These are phyloP conservation scores for Hydriomena furcata DNA, from an alignment of 2,888 invertebrate genomes.

Conservation along the genomic window DNA sequence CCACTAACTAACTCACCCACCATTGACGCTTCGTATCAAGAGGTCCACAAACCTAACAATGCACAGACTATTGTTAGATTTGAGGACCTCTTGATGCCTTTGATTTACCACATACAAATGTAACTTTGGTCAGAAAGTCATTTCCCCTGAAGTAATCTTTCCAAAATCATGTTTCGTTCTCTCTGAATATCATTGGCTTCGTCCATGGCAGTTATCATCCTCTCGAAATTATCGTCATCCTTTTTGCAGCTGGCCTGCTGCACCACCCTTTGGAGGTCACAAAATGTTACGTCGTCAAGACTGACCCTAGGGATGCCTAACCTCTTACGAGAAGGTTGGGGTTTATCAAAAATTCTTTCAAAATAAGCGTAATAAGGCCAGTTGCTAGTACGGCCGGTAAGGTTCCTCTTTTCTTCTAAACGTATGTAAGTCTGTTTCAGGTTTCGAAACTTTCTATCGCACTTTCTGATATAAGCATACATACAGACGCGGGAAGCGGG, in stretches of 20 bases:
- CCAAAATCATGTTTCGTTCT: conserved; percentile 69
- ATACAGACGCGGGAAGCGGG: no score
- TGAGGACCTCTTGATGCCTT: no score
- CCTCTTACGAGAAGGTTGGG: conserved; percentile 1
- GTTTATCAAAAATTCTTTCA: conserved; percentile 64
- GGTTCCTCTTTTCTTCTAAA: conserved; percentile 56
- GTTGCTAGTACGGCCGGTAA: conserved; percentile 57
- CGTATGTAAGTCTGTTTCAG: conserved; percentile 73
- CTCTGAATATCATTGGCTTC: conserved; percentile 71
- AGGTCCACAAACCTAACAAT: no score
- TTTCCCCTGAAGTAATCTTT: conserved; percentile 59
- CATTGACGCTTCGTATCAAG: no score
- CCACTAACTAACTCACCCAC: no score
- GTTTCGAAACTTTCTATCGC: conserved; percentile 73
- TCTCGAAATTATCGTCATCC: conserved; percentile 62
- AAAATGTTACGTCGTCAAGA: conserved; percentile 47
- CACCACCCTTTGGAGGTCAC: conserved; percentile 55
- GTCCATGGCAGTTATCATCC: conserved; percentile 58
- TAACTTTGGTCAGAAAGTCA: no score
- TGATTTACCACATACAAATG: no score
- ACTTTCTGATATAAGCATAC: no score
- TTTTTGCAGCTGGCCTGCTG: conserved; percentile 49
- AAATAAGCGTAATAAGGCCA: conserved; percentile 74
- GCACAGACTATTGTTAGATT: no score
- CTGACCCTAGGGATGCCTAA: conserved; percentile 27